Evolutionary conservation across 2,113 vertebrate species (phyloP).

Genomic region (Brienomyrus longianalis): DNA sequence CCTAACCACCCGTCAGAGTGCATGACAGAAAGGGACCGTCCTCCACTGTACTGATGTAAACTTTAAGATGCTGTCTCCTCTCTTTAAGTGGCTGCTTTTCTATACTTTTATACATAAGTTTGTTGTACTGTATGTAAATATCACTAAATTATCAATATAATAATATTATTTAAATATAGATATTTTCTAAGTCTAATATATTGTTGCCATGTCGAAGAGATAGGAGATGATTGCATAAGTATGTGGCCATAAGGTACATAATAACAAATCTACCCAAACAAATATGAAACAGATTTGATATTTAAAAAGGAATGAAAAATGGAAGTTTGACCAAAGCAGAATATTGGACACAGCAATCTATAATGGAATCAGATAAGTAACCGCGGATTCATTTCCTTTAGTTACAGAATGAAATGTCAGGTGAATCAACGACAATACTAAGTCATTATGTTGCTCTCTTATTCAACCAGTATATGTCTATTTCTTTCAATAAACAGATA

Average conservation of each 20-base stretch:
- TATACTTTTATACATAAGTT: not conserved
- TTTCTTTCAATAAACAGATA: not conserved
- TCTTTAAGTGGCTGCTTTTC: not conserved
- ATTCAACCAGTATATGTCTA: not conserved
- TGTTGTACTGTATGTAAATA: not conserved
- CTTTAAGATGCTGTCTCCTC: not conserved
- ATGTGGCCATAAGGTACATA: not conserved
- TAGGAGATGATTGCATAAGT: not conserved
- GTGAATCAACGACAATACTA: conserved; percentile 12
- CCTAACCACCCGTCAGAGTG: not conserved
- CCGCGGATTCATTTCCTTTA: conserved; percentile 9
- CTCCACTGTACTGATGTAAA: not conserved
- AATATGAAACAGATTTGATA: not conserved
- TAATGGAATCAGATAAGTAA: conserved; percentile 20
- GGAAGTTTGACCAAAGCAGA: not conserved
- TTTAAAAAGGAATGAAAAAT: not conserved
- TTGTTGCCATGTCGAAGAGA: not conserved
- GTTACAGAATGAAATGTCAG: conserved; percentile 17
- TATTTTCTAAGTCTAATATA: not conserved
- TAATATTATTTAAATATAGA: not conserved
- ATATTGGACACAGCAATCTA: conserved; percentile 13
- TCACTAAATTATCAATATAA: not conserved
- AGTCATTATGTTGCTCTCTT: conserved; percentile 9
- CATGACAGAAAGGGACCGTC: not conserved
- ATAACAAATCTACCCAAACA: not conserved